These are phyloP conservation scores for Dicyrtoma fusca DNA, from an alignment of 2,888 invertebrate genomes.

Conservation along the genomic window DNA sequence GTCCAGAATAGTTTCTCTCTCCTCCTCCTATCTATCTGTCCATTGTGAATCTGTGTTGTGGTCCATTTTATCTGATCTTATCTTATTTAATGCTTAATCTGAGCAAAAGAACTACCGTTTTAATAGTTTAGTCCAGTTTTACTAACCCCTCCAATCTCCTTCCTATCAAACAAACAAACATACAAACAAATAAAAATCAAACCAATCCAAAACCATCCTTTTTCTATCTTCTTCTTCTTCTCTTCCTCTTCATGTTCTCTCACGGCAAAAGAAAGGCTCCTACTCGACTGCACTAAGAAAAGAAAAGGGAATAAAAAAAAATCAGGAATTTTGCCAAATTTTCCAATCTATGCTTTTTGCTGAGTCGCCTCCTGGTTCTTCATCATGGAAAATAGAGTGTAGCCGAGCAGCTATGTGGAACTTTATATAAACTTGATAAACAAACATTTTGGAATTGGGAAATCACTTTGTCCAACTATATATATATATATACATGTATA, in stretches of 20 bases:
- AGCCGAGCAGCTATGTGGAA: too few species aligned
- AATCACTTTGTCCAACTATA: too few species aligned
- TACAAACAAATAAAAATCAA: background rate
- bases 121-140: background rate
- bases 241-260: background rate
- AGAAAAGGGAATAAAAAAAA: too few species aligned
- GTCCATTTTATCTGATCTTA: conserved; percentile 11
- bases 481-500: too few species aligned
- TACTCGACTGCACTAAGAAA: too few species aligned
- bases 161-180: background rate
- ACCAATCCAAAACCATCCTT: background rate
- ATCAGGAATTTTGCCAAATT: too few species aligned
- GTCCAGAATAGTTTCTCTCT: conserved; percentile 35
- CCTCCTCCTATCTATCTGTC: conserved; percentile 19
- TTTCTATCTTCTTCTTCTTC: background rate
- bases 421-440: too few species aligned
- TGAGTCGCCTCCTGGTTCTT: too few species aligned
- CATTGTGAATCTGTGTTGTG: conserved; percentile 11
- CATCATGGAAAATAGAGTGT: too few species aligned
- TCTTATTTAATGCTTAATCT: conserved; percentile 19
- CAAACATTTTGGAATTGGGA: too few species aligned
- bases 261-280: too few species aligned
- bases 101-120: background rate
- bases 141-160: conserved; percentile 7
- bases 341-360: too few species aligned